Evolutionary conservation across 1,140 invertebrate species (phyloP).

Genomic region (Wiebesia pumilae): DNA sequence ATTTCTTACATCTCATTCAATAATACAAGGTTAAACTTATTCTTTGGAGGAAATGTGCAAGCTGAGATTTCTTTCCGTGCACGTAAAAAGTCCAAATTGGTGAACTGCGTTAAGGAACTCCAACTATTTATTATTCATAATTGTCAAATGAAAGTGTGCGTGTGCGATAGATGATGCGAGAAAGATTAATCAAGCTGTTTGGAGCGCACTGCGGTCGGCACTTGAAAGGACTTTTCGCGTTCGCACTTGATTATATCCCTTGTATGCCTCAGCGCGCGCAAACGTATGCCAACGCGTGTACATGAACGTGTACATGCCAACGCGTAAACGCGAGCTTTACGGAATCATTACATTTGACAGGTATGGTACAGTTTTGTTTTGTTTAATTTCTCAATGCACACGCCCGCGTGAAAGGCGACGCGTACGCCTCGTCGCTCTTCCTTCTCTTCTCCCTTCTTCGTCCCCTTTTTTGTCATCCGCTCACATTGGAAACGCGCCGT

Average conservation of each 20-base stretch:
- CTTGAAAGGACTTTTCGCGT: neutral
- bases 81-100: too few relatives aligned
- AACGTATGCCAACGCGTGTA: neutral
- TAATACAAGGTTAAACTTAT: too few relatives aligned
- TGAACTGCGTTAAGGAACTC: too few relatives aligned
- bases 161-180: too few relatives aligned
- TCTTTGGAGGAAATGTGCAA: too few relatives aligned
- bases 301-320: neutral
- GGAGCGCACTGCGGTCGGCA: neutral
- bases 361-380: neutral
- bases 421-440: neutral
- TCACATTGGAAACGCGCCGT: neutral
- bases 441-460: neutral
- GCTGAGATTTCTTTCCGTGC: too few relatives aligned
- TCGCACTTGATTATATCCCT: neutral
- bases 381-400: too few relatives aligned
- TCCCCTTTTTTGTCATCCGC: neutral
- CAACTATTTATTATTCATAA: too few relatives aligned
- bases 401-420: neutral
- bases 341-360: conserved; percentile 21
- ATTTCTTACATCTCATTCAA: too few relatives aligned
- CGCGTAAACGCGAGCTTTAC: neutral
- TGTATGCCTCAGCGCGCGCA: too few relatives aligned
- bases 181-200: too few relatives aligned
- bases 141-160: too few relatives aligned